Evolutionary conservation across 2,888 invertebrate genomes (phyloP).

Genomic region (Antitype chi): DNA sequence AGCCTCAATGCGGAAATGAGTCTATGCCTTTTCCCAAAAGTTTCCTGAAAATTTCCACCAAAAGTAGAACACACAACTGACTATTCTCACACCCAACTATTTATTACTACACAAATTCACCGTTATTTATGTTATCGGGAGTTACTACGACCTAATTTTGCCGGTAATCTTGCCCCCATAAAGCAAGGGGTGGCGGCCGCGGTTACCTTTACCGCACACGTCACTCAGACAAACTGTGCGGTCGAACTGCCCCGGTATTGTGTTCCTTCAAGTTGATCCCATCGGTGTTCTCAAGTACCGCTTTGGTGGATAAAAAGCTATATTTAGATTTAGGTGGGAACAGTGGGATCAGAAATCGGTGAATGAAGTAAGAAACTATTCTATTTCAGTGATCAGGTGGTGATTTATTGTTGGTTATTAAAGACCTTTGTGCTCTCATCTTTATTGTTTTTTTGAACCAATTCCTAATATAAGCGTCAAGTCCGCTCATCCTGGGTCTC

Average conservation of each 20-base stretch:
- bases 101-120: conserved; percentile 36
- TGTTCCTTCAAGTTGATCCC: conserved; percentile 31
- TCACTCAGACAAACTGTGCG: conserved; percentile 58
- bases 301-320: conserved; percentile 1
- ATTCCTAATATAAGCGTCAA: too few relatives aligned
- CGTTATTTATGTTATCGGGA: conserved; percentile 49
- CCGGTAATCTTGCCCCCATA: conserved; percentile 47
- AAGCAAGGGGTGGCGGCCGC: conserved; percentile 48
- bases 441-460: background rate
- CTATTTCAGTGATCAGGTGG: background rate
- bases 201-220: conserved; percentile 52
- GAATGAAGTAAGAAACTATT: background rate
- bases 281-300: conserved; percentile 41
- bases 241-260: conserved; percentile 42
- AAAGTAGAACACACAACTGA: background rate
- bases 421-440: background rate
- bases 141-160: conserved; percentile 52
- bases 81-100: conserved; percentile 26
- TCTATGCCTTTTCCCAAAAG: background rate
- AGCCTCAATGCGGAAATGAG: background rate
- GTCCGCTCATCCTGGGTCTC: too few relatives aligned
- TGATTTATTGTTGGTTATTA: background rate
- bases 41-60: background rate
- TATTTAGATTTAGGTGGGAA: conserved; percentile 2
- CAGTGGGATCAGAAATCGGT: background rate